Percentiles rank a stretch among this genome's conserved stretches.
Conservation (phyloP, 2,888 invertebrate species). For the Prosapia bicincta region DNA sequence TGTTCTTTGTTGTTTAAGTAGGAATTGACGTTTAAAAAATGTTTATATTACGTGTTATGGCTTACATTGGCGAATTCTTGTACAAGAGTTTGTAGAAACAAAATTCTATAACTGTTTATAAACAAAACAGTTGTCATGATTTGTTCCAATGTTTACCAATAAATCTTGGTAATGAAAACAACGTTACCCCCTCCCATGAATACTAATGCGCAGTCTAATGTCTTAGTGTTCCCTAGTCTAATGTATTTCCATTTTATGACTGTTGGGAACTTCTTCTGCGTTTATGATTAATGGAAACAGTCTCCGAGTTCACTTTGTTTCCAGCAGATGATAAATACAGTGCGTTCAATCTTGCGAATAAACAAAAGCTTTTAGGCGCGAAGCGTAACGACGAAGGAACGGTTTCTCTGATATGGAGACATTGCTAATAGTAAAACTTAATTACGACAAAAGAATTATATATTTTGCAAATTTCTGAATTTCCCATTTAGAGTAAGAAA, state of each 20-base stretch:
- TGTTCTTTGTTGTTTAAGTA: too few relatives aligned
- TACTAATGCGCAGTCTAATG: not conserved
- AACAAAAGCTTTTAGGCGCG: not conserved
- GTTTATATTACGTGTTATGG: too few relatives aligned
- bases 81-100: too few relatives aligned
- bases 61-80: too few relatives aligned
- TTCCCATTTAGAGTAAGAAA: too few relatives aligned
- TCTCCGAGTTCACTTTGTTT: not conserved
- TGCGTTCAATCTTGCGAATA: not conserved
- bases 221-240: not conserved
- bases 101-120: too few relatives aligned
- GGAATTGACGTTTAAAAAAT: too few relatives aligned
- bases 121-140: not conserved
- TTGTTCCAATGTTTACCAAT: not conserved
- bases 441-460: too few relatives aligned
- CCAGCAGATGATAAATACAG: not conserved
- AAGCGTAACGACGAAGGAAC: too few relatives aligned
- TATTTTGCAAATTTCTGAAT: too few relatives aligned
- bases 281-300: not conserved
- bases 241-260: not conserved
- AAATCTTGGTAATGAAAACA: not conserved
- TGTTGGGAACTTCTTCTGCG: not conserved
- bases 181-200: not conserved
- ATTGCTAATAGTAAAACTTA: too few relatives aligned
- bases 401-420: too few relatives aligned